Conservation (phyloP, 1,140 invertebrate species). For the Ceratina australensis region DNA sequence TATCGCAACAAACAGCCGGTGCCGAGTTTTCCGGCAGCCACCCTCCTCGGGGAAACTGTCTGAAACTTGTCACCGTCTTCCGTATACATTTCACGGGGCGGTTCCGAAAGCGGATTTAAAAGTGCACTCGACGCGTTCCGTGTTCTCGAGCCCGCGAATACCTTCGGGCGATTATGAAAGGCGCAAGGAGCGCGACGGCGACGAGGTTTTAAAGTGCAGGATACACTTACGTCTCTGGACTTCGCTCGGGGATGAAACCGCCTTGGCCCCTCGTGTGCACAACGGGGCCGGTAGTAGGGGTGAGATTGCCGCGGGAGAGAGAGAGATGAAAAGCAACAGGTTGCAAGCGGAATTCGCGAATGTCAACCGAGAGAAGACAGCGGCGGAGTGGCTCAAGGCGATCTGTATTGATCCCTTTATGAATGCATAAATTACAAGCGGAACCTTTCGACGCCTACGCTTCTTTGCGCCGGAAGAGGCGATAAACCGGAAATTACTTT, state of each 20-base stretch:
- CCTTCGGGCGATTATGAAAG: slow-evolving; percentile 48
- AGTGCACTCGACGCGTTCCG: slow-evolving; percentile 29
- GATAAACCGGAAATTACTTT: too few relatives aligned
- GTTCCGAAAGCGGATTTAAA: slow-evolving; percentile 36
- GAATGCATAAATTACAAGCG: slow-evolving; percentile 50
- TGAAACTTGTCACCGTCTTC: slow-evolving; percentile 8
- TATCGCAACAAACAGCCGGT: neutral
- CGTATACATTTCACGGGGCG: neutral
- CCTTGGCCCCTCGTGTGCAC: neutral
- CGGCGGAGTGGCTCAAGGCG: slow-evolving; percentile 63
- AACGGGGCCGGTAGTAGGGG: too few relatives aligned
- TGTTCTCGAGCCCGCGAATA: slow-evolving; percentile 13
- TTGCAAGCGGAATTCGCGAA: slow-evolving; percentile 76
- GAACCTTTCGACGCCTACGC: neutral
- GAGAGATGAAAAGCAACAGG: slow-evolving; percentile 74
- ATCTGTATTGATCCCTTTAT: slow-evolving; percentile 64
- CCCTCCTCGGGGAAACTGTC: neutral
- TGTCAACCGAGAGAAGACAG: slow-evolving; percentile 67
- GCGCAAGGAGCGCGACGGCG: slow-evolving; percentile 16
- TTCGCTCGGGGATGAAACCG: slow-evolving; percentile 33
- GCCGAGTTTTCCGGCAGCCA: neutral
- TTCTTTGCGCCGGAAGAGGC: neutral
- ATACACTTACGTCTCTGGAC: slow-evolving; percentile 64
- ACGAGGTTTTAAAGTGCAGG: slow-evolving; percentile 53
- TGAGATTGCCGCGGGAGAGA: too few relatives aligned